Evolutionary conservation across 1,140 invertebrate genomes (phyloP).

Genomic region (Orius laevigatus): DNA sequence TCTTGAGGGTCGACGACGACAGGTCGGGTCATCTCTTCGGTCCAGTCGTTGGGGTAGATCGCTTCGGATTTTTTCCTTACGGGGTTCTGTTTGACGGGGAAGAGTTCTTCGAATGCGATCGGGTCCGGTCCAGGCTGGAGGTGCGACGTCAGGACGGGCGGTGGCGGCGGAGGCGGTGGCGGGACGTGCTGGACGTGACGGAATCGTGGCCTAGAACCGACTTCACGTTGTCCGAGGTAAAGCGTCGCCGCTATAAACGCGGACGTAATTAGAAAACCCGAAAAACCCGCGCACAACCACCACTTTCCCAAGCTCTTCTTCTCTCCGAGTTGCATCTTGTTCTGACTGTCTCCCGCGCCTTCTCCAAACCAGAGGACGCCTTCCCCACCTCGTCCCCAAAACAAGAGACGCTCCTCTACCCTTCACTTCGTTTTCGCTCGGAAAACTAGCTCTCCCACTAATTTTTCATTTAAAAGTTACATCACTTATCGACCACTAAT

Average conservation of each 20-base stretch:
- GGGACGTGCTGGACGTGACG: neutral
- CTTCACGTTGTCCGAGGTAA: conserved; percentile 17
- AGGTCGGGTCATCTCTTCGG: neutral
- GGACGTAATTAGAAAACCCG: conserved; percentile 19
- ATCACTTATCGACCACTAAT: too few relatives aligned
- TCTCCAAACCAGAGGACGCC: too few relatives aligned
- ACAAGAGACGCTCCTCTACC: too few relatives aligned
- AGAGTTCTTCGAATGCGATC: conserved; percentile 1
- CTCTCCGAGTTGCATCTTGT: conserved; percentile 2
- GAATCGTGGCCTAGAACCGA: conserved; percentile 1
- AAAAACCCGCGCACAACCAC: conserved; percentile 21
- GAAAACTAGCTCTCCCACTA: too few relatives aligned
- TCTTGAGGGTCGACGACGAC: neutral
- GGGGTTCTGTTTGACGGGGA: conserved; percentile 4
- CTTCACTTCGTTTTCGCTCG: too few relatives aligned
- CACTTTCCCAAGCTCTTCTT: conserved; percentile 14
- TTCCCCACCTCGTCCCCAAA: too few relatives aligned
- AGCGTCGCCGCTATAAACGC: conserved; percentile 21
- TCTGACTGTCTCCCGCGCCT: too few relatives aligned
- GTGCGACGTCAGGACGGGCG: neutral
- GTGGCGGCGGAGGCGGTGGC: conserved; percentile 1
- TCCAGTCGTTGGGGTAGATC: neutral
- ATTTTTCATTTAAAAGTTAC: too few relatives aligned
- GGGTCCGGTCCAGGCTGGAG: conserved; percentile 2
- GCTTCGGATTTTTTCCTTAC: conserved; percentile 2